A percentile compares a stretch with the other conserved stretches of the same genome.
These are phyloP conservation scores for Drymodes brunneopygia DNA, from an alignment of 2,113 vertebrate genomes.

Conservation along the genomic window DNA sequence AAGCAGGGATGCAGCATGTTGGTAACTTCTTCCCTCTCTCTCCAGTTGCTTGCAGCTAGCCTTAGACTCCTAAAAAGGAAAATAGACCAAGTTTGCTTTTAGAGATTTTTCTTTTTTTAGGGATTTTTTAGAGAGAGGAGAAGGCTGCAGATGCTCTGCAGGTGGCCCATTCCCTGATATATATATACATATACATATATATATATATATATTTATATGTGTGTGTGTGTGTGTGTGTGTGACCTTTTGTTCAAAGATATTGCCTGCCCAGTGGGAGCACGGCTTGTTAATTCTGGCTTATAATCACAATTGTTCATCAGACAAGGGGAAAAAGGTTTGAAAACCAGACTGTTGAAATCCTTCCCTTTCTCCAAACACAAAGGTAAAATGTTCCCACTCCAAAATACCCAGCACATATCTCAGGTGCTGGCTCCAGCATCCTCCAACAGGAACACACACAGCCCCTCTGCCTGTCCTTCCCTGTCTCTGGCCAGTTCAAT, in stretches of 20 bases:
- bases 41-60: neutral
- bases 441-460: neutral
- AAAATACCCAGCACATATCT: neutral
- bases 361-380: neutral
- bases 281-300: neutral
- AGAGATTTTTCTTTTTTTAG: too few relatives aligned
- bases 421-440: rapidly evolving
- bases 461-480: neutral
- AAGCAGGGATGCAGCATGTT: neutral
- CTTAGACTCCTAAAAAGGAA: neutral
- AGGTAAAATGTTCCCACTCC: neutral
- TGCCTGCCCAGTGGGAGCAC: neutral
- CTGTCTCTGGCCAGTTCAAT: neutral
- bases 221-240: neutral
- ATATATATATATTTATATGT: too few relatives aligned
- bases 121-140: neutral
- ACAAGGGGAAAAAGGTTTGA: neutral
- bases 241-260: neutral
- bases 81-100: neutral
- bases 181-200: too few relatives aligned
- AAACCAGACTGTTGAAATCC: neutral
- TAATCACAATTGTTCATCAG: neutral
- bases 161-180: neutral
- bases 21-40: neutral
- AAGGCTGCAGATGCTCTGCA: neutral